These are phyloP conservation scores for Ooceraea biroi DNA, from an alignment of 1,140 invertebrate species.

Conservation along the genomic window DNA sequence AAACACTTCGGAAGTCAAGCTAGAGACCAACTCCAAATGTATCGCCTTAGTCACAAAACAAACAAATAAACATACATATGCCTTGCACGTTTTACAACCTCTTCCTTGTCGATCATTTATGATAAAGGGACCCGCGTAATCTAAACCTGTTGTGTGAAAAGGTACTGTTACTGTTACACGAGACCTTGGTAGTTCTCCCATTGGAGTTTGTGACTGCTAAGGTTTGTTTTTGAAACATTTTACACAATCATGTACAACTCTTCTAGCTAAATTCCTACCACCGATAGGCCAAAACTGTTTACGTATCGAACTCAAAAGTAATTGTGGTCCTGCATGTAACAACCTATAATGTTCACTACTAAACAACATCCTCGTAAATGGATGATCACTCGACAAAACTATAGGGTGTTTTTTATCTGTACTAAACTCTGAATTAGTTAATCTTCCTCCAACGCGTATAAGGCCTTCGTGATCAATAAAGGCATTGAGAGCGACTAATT, in stretches of 20 bases:
- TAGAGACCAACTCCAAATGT: not conserved
- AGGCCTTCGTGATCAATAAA: too few species aligned
- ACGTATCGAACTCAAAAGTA: not conserved
- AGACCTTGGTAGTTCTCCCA: not conserved
- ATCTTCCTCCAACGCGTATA: not conserved
- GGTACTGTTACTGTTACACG: not conserved
- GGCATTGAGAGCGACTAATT: too few species aligned
- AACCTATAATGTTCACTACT: not conserved
- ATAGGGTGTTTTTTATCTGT: not conserved
- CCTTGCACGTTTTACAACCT: not conserved
- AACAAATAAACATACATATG: not conserved
- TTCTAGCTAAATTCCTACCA: not conserved
- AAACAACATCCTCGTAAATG: not conserved
- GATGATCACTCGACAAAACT: not conserved
- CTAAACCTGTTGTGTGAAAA: not conserved
- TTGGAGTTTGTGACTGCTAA: not conserved
- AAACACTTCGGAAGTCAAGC: not conserved
- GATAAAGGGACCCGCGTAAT: not conserved
- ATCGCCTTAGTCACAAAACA: not conserved
- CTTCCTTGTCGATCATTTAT: not conserved
- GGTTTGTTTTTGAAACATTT: not conserved
- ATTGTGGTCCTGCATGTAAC: not conserved
- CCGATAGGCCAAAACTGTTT: too few species aligned
- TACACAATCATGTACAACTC: not conserved
- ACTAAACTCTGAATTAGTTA: not conserved